phyloP scores from a whole-genome alignment of 2,113 vertebrate species.

The Phalacrocorax aristotelis region DNA sequence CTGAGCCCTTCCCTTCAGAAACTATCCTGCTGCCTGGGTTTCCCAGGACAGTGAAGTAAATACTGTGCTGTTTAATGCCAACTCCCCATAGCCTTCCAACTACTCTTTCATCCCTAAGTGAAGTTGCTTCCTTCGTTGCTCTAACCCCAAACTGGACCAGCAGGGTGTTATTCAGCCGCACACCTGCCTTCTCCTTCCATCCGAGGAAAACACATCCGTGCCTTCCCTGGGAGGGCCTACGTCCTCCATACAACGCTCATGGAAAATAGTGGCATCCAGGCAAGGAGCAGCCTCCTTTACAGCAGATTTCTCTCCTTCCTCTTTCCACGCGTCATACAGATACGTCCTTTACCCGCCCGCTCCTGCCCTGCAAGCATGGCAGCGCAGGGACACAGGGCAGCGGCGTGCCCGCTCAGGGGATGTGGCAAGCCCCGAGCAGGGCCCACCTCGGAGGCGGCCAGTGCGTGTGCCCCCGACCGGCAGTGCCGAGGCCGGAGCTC shows the following conservation, averaged over 20 bases:
- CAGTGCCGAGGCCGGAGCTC: too few relatives aligned
- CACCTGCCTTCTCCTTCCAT: background rate
- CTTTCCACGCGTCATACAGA: fast-evolving
- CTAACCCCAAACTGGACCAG: background rate
- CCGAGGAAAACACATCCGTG: fast-evolving
- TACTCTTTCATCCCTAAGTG: background rate
- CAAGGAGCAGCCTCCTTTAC: background rate
- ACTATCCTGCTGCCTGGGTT: background rate
- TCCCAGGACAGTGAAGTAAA: background rate
- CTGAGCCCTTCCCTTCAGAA: background rate
- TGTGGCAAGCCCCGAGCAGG: background rate
- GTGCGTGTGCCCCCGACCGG: too few relatives aligned
- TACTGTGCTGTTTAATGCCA: background rate
- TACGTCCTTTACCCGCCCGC: fast-evolving
- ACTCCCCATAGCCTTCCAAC: background rate
- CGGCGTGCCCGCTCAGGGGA: fast-evolving
- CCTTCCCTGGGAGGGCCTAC: background rate
- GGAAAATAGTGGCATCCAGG: fast-evolving
- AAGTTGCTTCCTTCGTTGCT: background rate
- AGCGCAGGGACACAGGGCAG: fast-evolving
- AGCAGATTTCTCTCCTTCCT: background rate
- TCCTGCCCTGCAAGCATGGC: fast-evolving
- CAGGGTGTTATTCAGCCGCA: background rate
- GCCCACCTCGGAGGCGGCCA: too few relatives aligned
- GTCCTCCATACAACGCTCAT: background rate